These are phyloP conservation scores for Epinephelus coioides DNA, from an alignment of 2,797 vertebrate genomes.

Conservation along the genomic window DNA sequence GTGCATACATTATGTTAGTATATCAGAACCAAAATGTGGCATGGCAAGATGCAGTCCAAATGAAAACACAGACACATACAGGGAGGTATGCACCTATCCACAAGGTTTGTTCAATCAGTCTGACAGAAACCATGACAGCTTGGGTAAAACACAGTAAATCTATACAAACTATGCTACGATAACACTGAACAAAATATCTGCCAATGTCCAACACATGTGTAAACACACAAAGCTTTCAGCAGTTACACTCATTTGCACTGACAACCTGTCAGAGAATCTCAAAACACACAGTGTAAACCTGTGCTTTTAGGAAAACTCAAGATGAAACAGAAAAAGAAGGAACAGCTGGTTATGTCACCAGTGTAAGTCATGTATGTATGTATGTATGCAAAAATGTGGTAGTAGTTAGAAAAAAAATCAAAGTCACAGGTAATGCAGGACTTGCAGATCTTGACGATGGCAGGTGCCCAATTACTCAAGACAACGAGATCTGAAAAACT, in stretches of 20 bases:
- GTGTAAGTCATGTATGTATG: background rate
- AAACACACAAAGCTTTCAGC: slow-evolving; percentile 3
- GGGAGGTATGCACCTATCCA: background rate
- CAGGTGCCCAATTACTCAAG: slow-evolving; percentile 3
- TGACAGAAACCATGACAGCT: slow-evolving; percentile 17
- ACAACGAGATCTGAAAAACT: slow-evolving; percentile 3
- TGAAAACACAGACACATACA: slow-evolving; percentile 25
- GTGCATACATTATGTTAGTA: slow-evolving; percentile 37
- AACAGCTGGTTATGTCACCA: background rate
- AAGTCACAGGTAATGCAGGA: background rate
- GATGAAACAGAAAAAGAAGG: slow-evolving; percentile 8
- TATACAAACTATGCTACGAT: slow-evolving; percentile 9
- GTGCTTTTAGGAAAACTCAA: background rate
- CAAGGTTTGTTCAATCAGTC: slow-evolving; percentile 2
- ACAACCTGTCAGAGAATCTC: slow-evolving; percentile 7
- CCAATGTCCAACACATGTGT: slow-evolving; percentile 5
- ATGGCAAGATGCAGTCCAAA: slow-evolving; percentile 25
- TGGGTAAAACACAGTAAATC: slow-evolving; percentile 23
- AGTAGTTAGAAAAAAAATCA: background rate
- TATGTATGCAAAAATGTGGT: background rate
- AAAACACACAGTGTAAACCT: slow-evolving; percentile 6
- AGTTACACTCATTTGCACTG: background rate
- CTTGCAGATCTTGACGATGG: background rate
- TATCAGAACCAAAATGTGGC: slow-evolving; percentile 32
- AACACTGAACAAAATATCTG: slow-evolving; percentile 4